Conservation (phyloP, 1,140 invertebrate genomes). For the Harlomillsia oculata region DNA sequence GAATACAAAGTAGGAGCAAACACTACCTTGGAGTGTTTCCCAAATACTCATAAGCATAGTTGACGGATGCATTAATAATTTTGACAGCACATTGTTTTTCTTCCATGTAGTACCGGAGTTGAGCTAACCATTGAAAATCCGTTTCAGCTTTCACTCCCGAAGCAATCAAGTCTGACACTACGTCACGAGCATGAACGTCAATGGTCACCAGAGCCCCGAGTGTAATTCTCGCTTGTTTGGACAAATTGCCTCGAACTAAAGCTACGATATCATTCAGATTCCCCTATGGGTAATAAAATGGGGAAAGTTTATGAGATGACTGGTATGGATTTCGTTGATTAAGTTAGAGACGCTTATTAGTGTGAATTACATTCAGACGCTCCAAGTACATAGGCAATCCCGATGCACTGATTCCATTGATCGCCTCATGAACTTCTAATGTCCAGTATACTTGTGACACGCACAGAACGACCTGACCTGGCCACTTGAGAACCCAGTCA, state of each 20-base stretch:
- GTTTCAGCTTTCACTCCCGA: conserved; percentile 58
- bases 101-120: conserved; percentile 80
- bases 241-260: conserved; percentile 49
- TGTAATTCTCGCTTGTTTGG: conserved; percentile 60
- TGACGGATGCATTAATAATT: conserved; percentile 73
- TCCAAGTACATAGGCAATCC: conserved; percentile 42
- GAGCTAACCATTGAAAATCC: conserved; percentile 85
- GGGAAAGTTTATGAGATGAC: too few relatives aligned
- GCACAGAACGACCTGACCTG: conserved; percentile 77
- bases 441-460: conserved; percentile 87
- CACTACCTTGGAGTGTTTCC: conserved; percentile 60
- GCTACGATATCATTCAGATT: conserved; percentile 48
- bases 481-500: conserved; percentile 73
- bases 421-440: conserved; percentile 57
- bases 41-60: conserved; percentile 85
- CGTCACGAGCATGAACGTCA: conserved; percentile 84
- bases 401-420: conserved; percentile 45
- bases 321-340: too few relatives aligned
- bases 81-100: conserved; percentile 64
- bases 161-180: conserved; percentile 61
- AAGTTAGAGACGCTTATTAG: too few relatives aligned
- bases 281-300: conserved; percentile 40
- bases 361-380: conserved; percentile 26
- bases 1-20: too few relatives aligned
- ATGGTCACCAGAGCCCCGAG: conserved; percentile 78